These are phyloP conservation scores for Choloepus didactylus DNA, from an alignment of 2,797 vertebrate genomes.

Conservation along the genomic window DNA sequence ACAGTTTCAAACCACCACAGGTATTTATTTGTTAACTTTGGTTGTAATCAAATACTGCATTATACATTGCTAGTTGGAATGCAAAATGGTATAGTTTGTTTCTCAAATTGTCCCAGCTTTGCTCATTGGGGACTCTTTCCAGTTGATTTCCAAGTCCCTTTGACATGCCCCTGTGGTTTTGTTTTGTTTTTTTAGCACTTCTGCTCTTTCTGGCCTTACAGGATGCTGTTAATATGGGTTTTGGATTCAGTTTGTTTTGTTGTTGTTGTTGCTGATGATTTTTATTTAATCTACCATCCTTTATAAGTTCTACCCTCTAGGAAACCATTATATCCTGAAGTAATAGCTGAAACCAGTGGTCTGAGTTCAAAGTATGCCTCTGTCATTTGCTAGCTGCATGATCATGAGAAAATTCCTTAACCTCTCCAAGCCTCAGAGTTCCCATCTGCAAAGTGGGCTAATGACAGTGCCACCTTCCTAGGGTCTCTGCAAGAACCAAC, in stretches of 20 bases:
- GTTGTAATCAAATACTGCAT: no score
- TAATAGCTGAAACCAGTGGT: not conserved
- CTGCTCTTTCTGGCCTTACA: no score
- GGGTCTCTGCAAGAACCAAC: not conserved
- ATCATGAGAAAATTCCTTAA: not conserved
- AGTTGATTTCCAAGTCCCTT: no score
- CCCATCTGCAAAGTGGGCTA: not conserved
- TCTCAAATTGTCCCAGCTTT: no score
- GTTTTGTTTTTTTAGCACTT: no score
- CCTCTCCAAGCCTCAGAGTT: not conserved
- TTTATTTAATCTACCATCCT: not conserved
- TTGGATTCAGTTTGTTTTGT: not conserved
- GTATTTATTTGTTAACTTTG: no score
- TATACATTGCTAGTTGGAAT: no score
- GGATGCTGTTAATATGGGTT: no score
- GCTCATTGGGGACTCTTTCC: no score
- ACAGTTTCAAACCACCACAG: no score
- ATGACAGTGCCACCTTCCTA: not conserved
- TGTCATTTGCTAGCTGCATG: not conserved
- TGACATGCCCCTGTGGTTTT: no score
- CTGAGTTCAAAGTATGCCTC: not conserved
- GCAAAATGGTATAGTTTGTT: no score
- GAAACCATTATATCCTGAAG: constrained; percentile 9
- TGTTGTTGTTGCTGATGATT: not conserved
- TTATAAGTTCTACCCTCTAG: not conserved